Base-by-base conservation (phyloP, 1,140 invertebrate species). In the Papilio machaon region DNA sequence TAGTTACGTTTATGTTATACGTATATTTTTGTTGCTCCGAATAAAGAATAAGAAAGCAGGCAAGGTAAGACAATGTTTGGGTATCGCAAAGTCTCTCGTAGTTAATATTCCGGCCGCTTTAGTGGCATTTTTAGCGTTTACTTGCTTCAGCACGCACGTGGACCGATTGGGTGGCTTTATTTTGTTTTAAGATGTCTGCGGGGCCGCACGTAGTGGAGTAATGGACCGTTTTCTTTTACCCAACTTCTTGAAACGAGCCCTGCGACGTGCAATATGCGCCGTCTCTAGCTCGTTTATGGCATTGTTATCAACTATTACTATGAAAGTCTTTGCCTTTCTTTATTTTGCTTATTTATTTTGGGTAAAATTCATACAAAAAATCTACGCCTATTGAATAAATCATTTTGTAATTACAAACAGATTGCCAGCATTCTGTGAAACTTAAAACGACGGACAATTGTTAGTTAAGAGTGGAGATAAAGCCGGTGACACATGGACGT, bases 241-340 rank as follows among this genome's bases (percentile, higher is more conserved):
- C 75, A 54, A 78, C 49, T 58, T 78, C 49, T 78, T 38, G 54
- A 38, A 78, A 58, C 35, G 75, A 54, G 75, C 49, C 75, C 75
- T 78, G 75, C 75, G 75, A 78, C 75, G 75, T 78, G 75, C 52
- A 78, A 78, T 78, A 78, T 78, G 75, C 75, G 75, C 52, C 35
- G 75, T 52, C 52, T 78, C 23, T 78, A 78, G 60, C 75, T 78
- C 52, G 75, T 78, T 78, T 78, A 78, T 78, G 35, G 75, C 75
- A 78, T 78, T 78, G 75, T 78, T 78, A 78, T 78, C 75, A 78
- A 78, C 75, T 38, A 78, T 78, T 76, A 30, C 49, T 78, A 60
- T 38, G 52, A 60, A 78, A 38, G 64, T 70, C 64, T 35, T 35
- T 11, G 23, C 7, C 64, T 70, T 1, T 7, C 30, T 35, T 70